phyloP scores from a whole-genome alignment of 2,113 vertebrate species.

The Engraulis encrasicolus region DNA sequence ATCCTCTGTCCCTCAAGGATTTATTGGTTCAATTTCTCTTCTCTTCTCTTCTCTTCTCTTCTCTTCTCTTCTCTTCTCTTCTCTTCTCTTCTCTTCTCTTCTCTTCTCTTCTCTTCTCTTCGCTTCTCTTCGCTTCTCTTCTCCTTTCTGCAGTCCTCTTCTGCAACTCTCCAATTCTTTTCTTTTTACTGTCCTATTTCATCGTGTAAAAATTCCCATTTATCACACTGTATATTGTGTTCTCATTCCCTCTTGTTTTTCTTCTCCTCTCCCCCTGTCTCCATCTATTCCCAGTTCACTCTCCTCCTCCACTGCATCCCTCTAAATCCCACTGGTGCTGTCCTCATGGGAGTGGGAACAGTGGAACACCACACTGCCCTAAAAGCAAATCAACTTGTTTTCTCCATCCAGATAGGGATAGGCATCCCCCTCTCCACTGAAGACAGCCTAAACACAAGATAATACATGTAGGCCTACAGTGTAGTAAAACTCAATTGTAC shows the following conservation, averaged over 20 bases:
- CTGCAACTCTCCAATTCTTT: background rate
- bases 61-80: background rate
- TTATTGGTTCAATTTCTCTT: background rate
- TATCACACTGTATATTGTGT: no score
- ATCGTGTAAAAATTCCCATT: background rate
- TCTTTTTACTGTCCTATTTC: background rate
- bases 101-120: background rate
- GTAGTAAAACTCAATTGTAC: background rate
- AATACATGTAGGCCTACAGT: background rate
- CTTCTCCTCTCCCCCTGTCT: background rate
- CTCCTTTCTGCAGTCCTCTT: background rate
- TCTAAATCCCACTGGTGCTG: background rate
- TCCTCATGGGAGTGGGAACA: background rate
- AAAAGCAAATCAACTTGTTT: conserved; percentile 11
- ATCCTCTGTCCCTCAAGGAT: background rate
- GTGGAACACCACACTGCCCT: background rate
- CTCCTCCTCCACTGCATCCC: background rate
- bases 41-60: background rate
- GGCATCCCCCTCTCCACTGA: no score
- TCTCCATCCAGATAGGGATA: background rate
- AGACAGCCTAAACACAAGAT: background rate
- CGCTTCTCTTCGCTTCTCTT: background rate
- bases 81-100: background rate
- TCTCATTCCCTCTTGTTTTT: background rate
- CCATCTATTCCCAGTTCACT: background rate